These are phyloP conservation scores for Popillia japonica DNA, from an alignment of 1,140 invertebrate species.

Conservation along the genomic window DNA sequence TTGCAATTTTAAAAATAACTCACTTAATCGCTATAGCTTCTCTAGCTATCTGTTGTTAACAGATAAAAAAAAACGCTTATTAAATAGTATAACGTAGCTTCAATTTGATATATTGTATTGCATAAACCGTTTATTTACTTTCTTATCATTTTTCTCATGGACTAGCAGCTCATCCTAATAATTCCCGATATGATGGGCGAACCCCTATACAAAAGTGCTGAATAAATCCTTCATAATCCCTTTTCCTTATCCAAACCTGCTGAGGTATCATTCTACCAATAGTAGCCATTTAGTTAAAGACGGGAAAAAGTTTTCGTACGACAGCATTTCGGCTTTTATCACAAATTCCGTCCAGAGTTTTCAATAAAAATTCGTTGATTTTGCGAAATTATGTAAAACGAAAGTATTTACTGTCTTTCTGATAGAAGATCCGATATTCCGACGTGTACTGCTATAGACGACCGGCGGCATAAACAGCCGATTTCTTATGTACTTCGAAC, in stretches of 20 bases:
- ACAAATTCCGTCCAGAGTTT: not conserved
- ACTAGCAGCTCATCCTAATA: too few relatives aligned
- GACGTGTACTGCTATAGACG: not conserved
- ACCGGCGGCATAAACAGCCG: not conserved
- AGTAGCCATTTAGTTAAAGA: conserved; percentile 15
- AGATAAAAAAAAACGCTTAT: too few relatives aligned
- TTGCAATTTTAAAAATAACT: too few relatives aligned
- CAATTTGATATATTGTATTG: too few relatives aligned
- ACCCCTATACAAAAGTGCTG: not conserved
- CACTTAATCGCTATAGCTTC: too few relatives aligned
- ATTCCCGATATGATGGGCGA: not conserved
- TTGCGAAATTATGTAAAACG: conserved; percentile 28
- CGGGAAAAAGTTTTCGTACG: not conserved
- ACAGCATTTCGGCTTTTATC: not conserved
- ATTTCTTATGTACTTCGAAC: conserved; percentile 16
- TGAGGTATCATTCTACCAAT: not conserved
- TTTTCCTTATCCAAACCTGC: not conserved
- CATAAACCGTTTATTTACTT: too few relatives aligned
- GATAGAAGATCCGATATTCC: too few relatives aligned
- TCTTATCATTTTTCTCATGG: too few relatives aligned
- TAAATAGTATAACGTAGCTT: too few relatives aligned
- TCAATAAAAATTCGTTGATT: conserved; percentile 21
- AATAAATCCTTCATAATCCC: not conserved
- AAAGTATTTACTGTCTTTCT: not conserved
- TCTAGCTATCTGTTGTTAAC: too few relatives aligned